These are phyloP conservation scores for Clarias platycephalus DNA, from an alignment of 2,797 vertebrate species.

Conservation along the genomic window DNA sequence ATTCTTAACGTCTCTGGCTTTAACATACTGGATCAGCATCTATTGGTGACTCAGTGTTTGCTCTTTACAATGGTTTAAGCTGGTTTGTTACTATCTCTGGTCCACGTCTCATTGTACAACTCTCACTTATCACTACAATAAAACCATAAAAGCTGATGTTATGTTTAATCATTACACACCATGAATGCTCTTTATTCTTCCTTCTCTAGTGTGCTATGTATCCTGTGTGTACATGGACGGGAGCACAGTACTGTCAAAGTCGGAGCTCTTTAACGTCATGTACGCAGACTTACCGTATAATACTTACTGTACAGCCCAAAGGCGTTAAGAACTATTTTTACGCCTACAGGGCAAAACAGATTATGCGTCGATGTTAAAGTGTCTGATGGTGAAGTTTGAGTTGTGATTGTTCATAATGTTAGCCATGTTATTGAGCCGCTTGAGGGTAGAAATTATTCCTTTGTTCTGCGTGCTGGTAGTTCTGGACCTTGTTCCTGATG, in stretches of 20 bases:
- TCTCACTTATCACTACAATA: neutral
- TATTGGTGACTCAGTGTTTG: neutral
- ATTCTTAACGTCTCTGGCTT: neutral
- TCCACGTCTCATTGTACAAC: neutral
- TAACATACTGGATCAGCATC: neutral
- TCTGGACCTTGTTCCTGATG: neutral
- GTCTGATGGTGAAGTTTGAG: neutral
- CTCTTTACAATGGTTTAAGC: neutral
- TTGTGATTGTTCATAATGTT: neutral
- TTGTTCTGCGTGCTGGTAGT: neutral
- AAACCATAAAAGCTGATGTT: neutral
- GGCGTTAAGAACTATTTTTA: neutral
- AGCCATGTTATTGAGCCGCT: neutral
- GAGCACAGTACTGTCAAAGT: neutral
- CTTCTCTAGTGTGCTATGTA: neutral
- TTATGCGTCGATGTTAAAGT: neutral
- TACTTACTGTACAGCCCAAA: neutral
- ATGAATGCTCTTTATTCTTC: neutral
- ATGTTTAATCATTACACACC: neutral
- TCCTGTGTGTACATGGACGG: neutral
- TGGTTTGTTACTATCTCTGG: neutral
- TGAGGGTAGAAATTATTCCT: neutral
- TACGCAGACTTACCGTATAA: neutral
- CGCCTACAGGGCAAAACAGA: neutral
- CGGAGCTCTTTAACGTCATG: neutral